A percentile compares a stretch with the other conserved stretches of the same genome.
phyloP scores from a whole-genome alignment of 2,797 vertebrate genomes.

The Falco peregrinus region DNA sequence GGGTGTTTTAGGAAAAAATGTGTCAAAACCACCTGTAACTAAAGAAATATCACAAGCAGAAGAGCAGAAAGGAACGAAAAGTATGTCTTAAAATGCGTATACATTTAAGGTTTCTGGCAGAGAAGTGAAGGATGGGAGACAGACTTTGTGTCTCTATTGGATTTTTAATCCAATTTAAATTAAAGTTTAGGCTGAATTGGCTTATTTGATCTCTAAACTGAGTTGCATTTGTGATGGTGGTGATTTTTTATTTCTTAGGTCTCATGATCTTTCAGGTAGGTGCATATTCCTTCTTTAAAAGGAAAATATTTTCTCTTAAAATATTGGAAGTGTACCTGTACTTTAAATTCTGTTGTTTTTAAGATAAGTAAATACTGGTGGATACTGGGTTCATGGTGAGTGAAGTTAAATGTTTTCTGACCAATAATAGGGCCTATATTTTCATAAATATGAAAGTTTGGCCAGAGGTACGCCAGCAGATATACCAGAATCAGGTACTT shows the following conservation, averaged over 20 bases:
- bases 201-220: background rate
- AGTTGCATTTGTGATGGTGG: background rate
- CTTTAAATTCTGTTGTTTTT: background rate
- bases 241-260: background rate
- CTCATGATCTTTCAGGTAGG: background rate
- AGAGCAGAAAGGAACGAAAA: background rate
- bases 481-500: background rate
- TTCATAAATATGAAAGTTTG: background rate
- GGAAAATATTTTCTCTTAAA: background rate
- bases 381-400: background rate
- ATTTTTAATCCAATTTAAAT: background rate
- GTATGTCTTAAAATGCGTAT: background rate
- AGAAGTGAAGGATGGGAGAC: background rate
- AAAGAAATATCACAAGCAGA: background rate
- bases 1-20: background rate
- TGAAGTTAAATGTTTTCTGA: background rate
- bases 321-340: background rate
- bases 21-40: background rate
- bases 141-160: too few species aligned
- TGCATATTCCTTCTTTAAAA: background rate
- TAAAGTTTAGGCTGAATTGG: background rate
- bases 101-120: background rate
- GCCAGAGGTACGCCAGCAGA: background rate
- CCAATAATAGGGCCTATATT: background rate
- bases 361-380: background rate